Percentiles rank a stretch among this genome's conserved stretches.
Evolutionary conservation across 1,140 invertebrate genomes (phyloP).

Genomic region (Diabrotica undecimpunctata): DNA sequence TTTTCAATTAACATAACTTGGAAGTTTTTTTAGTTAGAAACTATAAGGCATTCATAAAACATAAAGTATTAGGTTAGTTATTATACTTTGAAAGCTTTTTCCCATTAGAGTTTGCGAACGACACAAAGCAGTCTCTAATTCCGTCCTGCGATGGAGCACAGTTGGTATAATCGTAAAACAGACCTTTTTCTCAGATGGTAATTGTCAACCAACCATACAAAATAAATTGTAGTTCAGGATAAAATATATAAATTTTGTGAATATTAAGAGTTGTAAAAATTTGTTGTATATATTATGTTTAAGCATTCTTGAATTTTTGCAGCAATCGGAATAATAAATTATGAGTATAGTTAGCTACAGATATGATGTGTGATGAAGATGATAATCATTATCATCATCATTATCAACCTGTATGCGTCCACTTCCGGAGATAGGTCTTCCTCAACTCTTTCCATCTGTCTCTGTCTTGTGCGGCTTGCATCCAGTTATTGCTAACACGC

Average conservation of each 20-base stretch:
- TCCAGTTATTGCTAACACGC: no score
- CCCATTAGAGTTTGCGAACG: slow-evolving; percentile 1
- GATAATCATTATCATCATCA: no score
- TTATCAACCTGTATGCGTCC: no score
- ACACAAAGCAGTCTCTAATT: not conserved
- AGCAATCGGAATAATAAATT: no score
- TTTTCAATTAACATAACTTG: no score
- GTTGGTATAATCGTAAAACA: not conserved
- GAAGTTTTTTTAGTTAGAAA: not conserved
- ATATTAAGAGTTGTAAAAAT: not conserved
- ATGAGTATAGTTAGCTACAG: no score
- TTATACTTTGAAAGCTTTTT: slow-evolving; percentile 3
- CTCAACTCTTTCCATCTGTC: no score
- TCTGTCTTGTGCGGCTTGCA: no score
- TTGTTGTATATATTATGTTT: no score
- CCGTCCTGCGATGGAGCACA: not conserved
- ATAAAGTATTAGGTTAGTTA: not conserved
- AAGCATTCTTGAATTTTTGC: no score
- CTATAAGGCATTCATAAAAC: not conserved
- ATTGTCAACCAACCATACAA: slow-evolving; percentile 1
- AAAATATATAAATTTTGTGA: not conserved
- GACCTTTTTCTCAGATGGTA: not conserved
- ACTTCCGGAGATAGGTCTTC: no score
- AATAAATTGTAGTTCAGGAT: not conserved
- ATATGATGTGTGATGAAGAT: no score